Conservation (phyloP, 2,113 vertebrate species). For the Edolisoma coerulescens region DNA sequence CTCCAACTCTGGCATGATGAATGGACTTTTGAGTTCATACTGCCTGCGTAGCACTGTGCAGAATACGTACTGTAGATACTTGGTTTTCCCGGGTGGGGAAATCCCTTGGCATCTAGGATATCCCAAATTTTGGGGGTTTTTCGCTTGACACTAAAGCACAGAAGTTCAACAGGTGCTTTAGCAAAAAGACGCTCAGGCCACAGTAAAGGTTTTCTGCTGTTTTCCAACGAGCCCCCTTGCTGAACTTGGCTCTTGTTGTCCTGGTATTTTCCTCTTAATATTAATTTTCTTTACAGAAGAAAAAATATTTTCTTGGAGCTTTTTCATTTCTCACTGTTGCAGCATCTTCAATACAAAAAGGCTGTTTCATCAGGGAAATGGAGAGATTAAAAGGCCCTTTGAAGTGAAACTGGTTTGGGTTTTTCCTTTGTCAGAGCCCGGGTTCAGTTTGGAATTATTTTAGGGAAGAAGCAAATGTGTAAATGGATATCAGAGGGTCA, state of each 20-base stretch:
- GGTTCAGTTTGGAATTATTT: conserved; percentile 45
- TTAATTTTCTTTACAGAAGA: not conserved
- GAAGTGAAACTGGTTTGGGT: conserved; percentile 50
- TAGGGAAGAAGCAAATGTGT: not conserved
- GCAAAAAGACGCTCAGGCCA: not conserved
- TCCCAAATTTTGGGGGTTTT: not conserved
- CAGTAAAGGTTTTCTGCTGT: not conserved
- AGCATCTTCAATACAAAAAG: conserved; percentile 24
- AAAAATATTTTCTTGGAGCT: not conserved
- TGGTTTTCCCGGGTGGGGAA: not conserved
- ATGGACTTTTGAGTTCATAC: not conserved
- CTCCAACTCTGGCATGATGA: not conserved
- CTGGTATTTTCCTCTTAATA: not conserved
- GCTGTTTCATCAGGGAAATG: not conserved
- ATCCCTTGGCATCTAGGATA: not conserved
- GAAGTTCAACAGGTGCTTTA: not conserved
- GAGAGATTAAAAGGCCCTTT: conserved; percentile 53
- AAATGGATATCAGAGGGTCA: not conserved
- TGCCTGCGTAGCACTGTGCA: not conserved
- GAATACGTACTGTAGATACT: not conserved
- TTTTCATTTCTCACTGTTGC: conserved; percentile 1
- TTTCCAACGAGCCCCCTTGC: not conserved
- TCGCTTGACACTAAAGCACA: not conserved
- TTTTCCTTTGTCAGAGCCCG: conserved; percentile 32
- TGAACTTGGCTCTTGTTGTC: not conserved